phyloP scores from a whole-genome alignment of 2,113 vertebrate species.

The Sapayoa aenigma region DNA sequence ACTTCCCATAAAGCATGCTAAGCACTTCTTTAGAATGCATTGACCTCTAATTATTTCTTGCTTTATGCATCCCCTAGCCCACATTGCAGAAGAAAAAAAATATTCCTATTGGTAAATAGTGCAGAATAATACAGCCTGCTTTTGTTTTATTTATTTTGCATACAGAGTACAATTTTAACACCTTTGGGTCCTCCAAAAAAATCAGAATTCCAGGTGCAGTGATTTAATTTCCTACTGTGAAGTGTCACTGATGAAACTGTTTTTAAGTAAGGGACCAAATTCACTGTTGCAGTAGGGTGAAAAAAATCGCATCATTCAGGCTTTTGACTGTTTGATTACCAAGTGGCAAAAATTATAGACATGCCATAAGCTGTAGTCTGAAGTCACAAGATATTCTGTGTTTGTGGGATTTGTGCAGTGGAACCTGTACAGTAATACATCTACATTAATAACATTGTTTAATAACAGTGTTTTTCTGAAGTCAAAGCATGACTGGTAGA shows the following conservation, averaged over 20 bases:
- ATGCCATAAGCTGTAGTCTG: background rate
- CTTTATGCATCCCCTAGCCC: constrained; percentile 59
- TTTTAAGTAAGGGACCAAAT: constrained; percentile 8
- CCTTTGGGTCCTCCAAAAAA: background rate
- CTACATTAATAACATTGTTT: background rate
- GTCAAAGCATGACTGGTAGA: background rate
- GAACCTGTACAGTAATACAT: background rate
- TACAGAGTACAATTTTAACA: background rate
- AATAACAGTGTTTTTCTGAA: background rate
- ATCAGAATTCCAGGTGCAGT: background rate
- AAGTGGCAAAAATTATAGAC: background rate
- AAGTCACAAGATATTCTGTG: background rate
- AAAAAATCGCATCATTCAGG: background rate
- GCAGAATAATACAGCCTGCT: background rate
- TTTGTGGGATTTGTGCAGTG: background rate
- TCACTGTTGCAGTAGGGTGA: background rate
- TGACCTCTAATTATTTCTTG: constrained; percentile 59
- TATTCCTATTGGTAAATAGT: background rate
- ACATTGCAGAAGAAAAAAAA: constrained; percentile 16
- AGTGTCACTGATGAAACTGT: background rate
- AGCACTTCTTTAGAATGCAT: constrained; percentile 46
- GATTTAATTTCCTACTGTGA: background rate
- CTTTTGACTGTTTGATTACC: background rate
- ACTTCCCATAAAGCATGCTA: constrained; percentile 57
- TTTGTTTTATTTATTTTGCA: background rate